A percentile compares a stretch with the other conserved stretches of the same genome.
These are phyloP conservation scores for Lasioglossum malachurum DNA, from an alignment of 2,888 invertebrate species.

Conservation along the genomic window DNA sequence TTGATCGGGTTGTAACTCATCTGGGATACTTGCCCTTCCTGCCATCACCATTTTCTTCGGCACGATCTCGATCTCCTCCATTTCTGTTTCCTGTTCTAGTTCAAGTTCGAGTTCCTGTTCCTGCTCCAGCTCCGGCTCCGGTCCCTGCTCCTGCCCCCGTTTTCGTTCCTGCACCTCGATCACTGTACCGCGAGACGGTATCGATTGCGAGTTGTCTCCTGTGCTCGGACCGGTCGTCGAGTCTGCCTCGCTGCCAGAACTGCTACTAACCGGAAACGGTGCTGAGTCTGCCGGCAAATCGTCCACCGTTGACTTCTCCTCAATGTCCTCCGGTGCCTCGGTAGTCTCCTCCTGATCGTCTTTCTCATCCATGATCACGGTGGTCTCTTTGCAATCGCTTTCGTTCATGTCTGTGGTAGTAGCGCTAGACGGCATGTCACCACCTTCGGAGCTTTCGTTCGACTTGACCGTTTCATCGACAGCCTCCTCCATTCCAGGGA, in stretches of 20 bases:
- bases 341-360: constrained; percentile 69
- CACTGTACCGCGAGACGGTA: constrained; percentile 79
- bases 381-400: constrained; percentile 65
- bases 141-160: background rate
- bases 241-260: constrained; percentile 89
- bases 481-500: constrained; percentile 87
- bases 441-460: constrained; percentile 60
- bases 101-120: background rate
- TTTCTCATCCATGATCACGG: constrained; percentile 63
- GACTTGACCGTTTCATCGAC: constrained; percentile 69
- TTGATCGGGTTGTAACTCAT: constrained; percentile 95
- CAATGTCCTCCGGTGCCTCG: constrained; percentile 72
- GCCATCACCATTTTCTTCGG: constrained; percentile 88
- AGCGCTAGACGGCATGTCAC: constrained; percentile 55
- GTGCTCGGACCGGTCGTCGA: constrained; percentile 88
- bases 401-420: constrained; percentile 58
- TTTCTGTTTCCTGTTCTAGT: constrained; percentile 40
- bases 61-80: constrained; percentile 76
- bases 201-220: constrained; percentile 87
- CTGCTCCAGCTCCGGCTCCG: background rate
- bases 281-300: constrained; percentile 87
- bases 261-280: constrained; percentile 88
- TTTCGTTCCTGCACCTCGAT: constrained; percentile 64
- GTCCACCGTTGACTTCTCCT: constrained; percentile 85
- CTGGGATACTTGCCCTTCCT: constrained; percentile 93